Percentiles rank a stretch among this genome's conserved stretches.
Evolutionary conservation across 2,888 invertebrate species (phyloP).

Genomic region (Automeris io): DNA sequence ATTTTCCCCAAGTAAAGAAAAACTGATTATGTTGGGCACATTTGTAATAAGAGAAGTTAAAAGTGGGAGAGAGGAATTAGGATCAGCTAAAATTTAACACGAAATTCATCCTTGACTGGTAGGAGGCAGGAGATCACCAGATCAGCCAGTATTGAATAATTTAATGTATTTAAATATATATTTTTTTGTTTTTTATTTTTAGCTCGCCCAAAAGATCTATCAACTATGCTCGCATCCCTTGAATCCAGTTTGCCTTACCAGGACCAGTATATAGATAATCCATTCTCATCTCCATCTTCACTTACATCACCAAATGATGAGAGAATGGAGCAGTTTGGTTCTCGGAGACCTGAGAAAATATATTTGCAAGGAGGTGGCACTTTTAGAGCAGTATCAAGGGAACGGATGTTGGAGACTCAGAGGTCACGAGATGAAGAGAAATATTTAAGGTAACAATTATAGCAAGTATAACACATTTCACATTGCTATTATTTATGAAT

Average conservation of each 20-base stretch:
- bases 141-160: too few relatives aligned
- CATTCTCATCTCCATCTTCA: constrained; percentile 71
- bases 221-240: constrained; percentile 62
- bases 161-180: too few relatives aligned
- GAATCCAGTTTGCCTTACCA: constrained; percentile 60
- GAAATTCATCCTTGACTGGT: too few relatives aligned
- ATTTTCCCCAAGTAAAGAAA: too few relatives aligned
- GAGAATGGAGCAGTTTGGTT: constrained; percentile 48
- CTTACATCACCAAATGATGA: constrained; percentile 71
- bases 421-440: constrained; percentile 61
- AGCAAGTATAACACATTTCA: background rate
- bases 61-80: too few relatives aligned
- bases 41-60: too few relatives aligned
- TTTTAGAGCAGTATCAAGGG: constrained; percentile 62
- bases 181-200: constrained; percentile 26
- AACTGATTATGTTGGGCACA: too few relatives aligned
- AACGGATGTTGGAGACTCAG: constrained; percentile 62
- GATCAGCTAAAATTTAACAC: too few relatives aligned
- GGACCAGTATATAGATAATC: constrained; percentile 70
- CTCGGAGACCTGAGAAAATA: constrained; percentile 60
- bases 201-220: constrained; percentile 64
- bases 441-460: constrained; percentile 52
- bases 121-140: too few relatives aligned
- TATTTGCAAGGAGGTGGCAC: constrained; percentile 71
- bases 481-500: background rate